Conservation (phyloP, 2,113 vertebrate genomes). For the Mungos mungo region DNA sequence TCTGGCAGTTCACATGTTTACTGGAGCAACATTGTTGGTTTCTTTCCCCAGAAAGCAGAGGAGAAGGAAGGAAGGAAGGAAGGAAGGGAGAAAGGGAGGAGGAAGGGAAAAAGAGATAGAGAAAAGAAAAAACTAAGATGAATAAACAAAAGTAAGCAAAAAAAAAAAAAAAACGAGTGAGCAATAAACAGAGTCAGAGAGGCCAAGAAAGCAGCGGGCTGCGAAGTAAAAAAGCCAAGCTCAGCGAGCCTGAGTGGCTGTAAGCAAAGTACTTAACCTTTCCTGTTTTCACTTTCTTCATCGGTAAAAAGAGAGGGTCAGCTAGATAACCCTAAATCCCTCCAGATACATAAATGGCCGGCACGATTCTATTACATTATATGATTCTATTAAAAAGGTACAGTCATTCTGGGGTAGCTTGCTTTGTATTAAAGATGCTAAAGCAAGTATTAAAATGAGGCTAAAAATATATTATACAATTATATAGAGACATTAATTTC, state of each 20-base stretch:
- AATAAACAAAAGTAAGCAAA: not conserved
- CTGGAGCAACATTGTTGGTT: not conserved
- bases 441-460: not conserved
- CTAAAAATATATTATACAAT: not conserved
- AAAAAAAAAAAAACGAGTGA: not conserved
- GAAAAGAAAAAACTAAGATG: not conserved
- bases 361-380: not conserved
- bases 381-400: not conserved
- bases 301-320: not conserved
- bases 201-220: not conserved
- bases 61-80: no score
- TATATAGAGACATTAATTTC: not conserved
- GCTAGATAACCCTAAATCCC: not conserved
- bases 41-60: not conserved
- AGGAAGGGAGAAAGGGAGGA: no score
- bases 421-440: not conserved
- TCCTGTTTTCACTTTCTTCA: not conserved
- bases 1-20: not conserved
- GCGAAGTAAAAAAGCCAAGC: not conserved
- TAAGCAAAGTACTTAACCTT: not conserved
- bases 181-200: not conserved
- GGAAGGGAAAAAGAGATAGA: no score
- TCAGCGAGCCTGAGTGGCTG: not conserved
- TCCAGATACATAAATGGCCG: not conserved
- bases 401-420: not conserved